Base-by-base conservation (phyloP, 2,888 invertebrate genomes). In the Dryobota labecula region DNA sequence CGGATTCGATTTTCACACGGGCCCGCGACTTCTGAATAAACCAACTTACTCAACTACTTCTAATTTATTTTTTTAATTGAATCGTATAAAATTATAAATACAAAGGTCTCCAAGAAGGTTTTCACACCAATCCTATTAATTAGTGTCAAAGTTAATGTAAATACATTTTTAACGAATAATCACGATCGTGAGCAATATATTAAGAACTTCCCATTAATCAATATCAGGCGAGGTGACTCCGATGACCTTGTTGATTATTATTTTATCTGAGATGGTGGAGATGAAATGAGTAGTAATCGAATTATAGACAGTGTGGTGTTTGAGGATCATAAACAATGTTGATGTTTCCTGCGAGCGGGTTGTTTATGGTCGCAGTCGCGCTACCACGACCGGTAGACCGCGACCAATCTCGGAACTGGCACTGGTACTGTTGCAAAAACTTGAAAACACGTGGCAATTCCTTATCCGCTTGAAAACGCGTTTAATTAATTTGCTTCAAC, bases 141-240 rank as follows among this genome's bases (percentile, higher is more conserved):
- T 88, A 85, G 80, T 86, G 93, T 92, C 92, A 89, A 89, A 85
- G 82, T 83, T 83, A 86, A 87, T 83, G 78, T 84, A 85, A 85
- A 85, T 84, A 87, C 80, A 81, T 81, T 83, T 90, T 83, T 78
- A 83, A 84, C 85, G 85, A 85, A 88, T 87, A 88, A 86, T 89
- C 86, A 83, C 75, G 85, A 81, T 87, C 88, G 89, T 91, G 89
- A 90, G 68, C 82, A 89, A 85, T 84, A 87, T 83, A 87, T 88
- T 90, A 91, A 85, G 88, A 89, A 80, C 69, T 87, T 87, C 84
- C 83, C 89, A 93, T 94, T 92, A 93, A 94, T 94, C 93, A 93
- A 90, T 90, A 89, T 83, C 87, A 88, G 71, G 86, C 91, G 89
- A 93, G 92, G 92, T 90, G 87, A 89, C 88, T 85, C 62, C 51